Evolutionary conservation across 2,797 vertebrate species (phyloP).

Genomic region (Gymnoscopelus braueri): DNA sequence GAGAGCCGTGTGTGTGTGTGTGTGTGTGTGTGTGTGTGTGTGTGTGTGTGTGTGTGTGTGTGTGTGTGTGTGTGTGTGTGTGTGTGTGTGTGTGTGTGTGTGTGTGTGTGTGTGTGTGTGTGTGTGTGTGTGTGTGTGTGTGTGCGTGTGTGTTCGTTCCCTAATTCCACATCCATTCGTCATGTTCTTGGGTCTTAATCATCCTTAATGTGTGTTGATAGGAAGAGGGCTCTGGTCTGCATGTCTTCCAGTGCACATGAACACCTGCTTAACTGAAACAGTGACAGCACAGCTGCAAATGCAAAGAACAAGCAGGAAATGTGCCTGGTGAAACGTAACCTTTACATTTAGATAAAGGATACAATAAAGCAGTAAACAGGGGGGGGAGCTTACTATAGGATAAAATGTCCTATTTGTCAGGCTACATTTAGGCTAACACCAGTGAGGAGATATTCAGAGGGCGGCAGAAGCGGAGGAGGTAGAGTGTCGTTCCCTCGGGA

Average conservation of each 20-base stretch:
- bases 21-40: background rate
- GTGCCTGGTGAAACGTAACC: background rate
- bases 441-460: too few relatives aligned
- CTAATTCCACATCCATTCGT: background rate
- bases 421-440: background rate
- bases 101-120: background rate
- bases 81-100: background rate
- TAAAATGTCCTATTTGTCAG: background rate
- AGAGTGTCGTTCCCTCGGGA: too few relatives aligned
- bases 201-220: conserved; percentile 37
- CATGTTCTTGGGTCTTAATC: background rate
- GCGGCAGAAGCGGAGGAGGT: too few relatives aligned
- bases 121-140: background rate
- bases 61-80: background rate
- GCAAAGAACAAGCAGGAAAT: background rate
- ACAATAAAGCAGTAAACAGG: too few relatives aligned
- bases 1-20: background rate
- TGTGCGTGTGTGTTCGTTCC: conserved; percentile 14
- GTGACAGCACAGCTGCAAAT: background rate
- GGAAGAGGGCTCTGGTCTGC: conserved; percentile 12
- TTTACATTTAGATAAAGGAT: background rate
- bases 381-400: background rate
- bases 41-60: background rate
- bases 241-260: conserved; percentile 14
- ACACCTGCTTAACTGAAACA: conserved; percentile 6